These are phyloP conservation scores for Cassiopea andromeda DNA, from an alignment of 30 jellyfish, hydroid and myxozoan genomes.

Conservation along the genomic window DNA sequence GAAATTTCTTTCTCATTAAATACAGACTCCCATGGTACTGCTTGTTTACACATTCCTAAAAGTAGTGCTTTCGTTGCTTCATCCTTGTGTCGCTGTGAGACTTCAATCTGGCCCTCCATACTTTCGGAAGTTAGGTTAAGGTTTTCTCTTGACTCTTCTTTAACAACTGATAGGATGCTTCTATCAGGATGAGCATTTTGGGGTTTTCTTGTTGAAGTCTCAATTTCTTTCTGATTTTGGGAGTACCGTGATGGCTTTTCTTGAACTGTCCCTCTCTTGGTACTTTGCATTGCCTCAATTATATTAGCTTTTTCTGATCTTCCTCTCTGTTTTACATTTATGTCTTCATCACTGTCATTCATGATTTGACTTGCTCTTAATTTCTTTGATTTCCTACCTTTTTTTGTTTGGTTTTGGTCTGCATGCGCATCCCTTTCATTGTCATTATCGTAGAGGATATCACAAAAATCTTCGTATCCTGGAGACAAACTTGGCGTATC, in stretches of 20 bases:
- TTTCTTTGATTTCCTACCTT: background rate
- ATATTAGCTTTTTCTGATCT: background rate
- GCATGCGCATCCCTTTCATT: background rate
- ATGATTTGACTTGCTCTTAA: background rate
- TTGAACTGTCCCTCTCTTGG: background rate
- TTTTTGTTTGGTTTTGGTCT: background rate
- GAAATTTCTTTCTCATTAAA: background rate
- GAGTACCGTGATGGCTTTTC: background rate
- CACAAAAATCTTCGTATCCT: constrained; percentile 71
- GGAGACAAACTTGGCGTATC: constrained; percentile 71
- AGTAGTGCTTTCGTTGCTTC: constrained; percentile 8
- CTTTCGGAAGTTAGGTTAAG: background rate
- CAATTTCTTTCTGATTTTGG: background rate
- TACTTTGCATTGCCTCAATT: background rate
- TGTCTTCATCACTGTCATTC: background rate
- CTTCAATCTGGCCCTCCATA: background rate
- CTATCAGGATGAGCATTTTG: background rate
- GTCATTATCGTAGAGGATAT: constrained; percentile 39
- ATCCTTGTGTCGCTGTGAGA: background rate
- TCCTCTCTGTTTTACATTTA: background rate
- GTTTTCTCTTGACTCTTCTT: background rate
- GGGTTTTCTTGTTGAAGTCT: background rate
- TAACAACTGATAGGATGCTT: background rate
- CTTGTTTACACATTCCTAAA: constrained; percentile 21
- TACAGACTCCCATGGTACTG: background rate